phyloP scores from a whole-genome alignment of 2,113 vertebrate species.

The Tachycineta bicolor region DNA sequence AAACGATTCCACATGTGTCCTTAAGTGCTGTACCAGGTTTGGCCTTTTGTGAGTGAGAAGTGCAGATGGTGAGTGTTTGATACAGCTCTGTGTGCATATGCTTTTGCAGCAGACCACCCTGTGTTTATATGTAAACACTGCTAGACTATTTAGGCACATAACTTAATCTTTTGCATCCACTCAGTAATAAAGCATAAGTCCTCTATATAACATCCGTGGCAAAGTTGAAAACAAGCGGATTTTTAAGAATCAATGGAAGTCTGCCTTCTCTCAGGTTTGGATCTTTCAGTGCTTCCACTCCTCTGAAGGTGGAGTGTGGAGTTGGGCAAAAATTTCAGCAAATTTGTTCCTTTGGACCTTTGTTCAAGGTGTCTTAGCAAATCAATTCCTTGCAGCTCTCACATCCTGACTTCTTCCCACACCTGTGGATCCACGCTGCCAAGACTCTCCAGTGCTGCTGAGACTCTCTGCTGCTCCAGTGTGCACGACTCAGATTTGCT shows the following conservation, averaged over 20 bases:
- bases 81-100: constrained; percentile 57
- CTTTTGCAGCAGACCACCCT: constrained; percentile 59
- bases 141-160: constrained; percentile 49
- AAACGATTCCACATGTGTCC: background rate
- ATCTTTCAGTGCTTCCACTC: background rate
- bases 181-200: background rate
- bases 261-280: background rate
- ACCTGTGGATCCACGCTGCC: background rate
- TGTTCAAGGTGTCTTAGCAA: background rate
- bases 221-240: background rate
- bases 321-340: background rate
- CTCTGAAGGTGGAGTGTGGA: background rate
- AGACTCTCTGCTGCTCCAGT: background rate
- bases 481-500: background rate
- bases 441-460: background rate
- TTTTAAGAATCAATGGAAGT: background rate
- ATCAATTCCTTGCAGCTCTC: background rate
- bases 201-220: background rate
- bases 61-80: constrained; percentile 65
- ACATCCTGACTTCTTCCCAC: background rate
- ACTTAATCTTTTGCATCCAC: constrained; percentile 51
- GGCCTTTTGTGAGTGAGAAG: constrained; percentile 57
- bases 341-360: background rate
- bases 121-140: constrained; percentile 66
- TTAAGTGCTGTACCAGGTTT: constrained; percentile 31